phyloP scores from a whole-genome alignment of 2,797 vertebrate species.

The Gobio occitaniae region DNA sequence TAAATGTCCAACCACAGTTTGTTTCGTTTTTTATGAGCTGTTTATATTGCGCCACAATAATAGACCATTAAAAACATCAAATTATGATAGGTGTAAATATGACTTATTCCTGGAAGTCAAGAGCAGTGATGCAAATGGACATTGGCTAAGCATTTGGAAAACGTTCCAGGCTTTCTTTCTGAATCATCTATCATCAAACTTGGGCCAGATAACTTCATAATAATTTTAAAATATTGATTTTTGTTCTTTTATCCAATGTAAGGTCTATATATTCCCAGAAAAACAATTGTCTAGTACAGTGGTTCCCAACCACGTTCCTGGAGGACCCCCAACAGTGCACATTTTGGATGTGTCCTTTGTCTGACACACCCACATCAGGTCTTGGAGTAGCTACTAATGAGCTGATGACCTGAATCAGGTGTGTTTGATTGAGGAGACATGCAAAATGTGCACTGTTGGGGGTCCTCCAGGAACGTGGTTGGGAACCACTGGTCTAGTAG shows the following conservation, averaged over 20 bases:
- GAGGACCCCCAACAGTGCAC: too few relatives aligned
- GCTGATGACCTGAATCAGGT: too few relatives aligned
- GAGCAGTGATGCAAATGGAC: neutral
- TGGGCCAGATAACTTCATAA: neutral
- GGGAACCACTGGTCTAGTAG: too few relatives aligned
- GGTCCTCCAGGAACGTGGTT: too few relatives aligned
- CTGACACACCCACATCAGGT: too few relatives aligned
- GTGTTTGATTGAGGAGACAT: too few relatives aligned
- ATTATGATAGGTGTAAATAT: neutral
- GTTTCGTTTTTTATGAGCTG: neutral
- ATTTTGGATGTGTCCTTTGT: too few relatives aligned
- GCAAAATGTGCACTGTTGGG: too few relatives aligned
- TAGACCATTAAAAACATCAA: neutral
- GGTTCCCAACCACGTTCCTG: too few relatives aligned
- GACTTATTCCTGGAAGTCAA: neutral
- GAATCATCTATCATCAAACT: neutral
- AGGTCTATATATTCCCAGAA: neutral
- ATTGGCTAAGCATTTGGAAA: neutral
- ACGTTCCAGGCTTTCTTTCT: neutral
- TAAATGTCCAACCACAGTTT: neutral
- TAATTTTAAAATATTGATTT: neutral
- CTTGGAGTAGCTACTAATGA: too few relatives aligned
- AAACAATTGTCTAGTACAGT: neutral
- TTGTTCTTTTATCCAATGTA: too few relatives aligned
- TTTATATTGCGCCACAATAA: neutral